Evolutionary conservation across 2,797 vertebrate species (phyloP).

Genomic region (Gephyroberyx darwinii): DNA sequence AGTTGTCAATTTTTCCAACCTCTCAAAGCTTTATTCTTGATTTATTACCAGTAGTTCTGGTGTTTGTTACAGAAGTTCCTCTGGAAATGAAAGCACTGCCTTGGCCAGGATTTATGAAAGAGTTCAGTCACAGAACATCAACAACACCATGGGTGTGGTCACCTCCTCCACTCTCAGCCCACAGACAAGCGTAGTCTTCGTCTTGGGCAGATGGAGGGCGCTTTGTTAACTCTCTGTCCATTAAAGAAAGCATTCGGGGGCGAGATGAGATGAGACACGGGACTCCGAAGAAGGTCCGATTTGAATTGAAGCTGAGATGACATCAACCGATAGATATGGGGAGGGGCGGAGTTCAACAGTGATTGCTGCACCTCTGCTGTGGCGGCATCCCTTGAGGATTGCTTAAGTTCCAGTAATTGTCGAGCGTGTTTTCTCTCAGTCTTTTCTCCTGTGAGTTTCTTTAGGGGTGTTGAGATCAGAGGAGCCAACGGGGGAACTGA

Average conservation of each 20-base stretch:
- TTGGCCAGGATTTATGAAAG: constrained; percentile 25
- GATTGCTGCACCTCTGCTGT: constrained; percentile 37
- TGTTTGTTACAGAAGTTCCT: constrained; percentile 16
- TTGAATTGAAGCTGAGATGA: constrained; percentile 43
- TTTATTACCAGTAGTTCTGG: constrained; percentile 21
- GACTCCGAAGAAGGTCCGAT: constrained; percentile 33
- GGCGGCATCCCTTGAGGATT: constrained; percentile 34
- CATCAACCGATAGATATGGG: constrained; percentile 27
- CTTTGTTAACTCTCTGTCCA: constrained; percentile 11
- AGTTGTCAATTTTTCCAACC: constrained; percentile 7
- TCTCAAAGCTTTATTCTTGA: constrained; percentile 27
- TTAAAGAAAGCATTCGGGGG: constrained; percentile 45
- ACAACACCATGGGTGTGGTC: constrained; percentile 2
- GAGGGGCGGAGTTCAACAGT: constrained; percentile 37
- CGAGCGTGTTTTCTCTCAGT: constrained; percentile 28
- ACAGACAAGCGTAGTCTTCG: neutral
- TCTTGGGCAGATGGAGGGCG: constrained; percentile 29
- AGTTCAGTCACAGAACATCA: too few species aligned
- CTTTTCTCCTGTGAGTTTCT: constrained; percentile 35
- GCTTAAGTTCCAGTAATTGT: constrained; percentile 37
- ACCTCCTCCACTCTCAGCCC: neutral
- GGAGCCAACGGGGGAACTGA: too few species aligned
- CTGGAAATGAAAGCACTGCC: constrained; percentile 30
- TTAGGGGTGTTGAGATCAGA: neutral
- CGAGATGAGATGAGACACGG: constrained; percentile 39